Percentiles rank a stretch among this genome's conserved stretches.
Conservation (phyloP, 1,140 invertebrate genomes). For the Drosophila sechellia region DNA sequence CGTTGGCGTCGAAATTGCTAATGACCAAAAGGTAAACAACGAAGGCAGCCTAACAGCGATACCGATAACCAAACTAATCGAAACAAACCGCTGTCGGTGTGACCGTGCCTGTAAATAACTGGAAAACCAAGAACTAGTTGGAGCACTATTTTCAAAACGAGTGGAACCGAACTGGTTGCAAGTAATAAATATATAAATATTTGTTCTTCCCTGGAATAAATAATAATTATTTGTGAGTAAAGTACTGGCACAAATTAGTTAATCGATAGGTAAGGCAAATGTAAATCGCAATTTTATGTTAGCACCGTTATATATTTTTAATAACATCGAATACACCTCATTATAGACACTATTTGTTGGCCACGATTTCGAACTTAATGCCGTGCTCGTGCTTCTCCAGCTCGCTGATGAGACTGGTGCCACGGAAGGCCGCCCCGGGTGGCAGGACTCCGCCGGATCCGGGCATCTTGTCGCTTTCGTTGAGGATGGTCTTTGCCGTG, state of each 20-base stretch:
- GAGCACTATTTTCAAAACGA: not conserved
- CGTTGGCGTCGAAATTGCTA: constrained; percentile 44
- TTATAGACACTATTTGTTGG: constrained; percentile 44
- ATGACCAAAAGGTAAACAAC: constrained; percentile 50
- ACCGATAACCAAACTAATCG: not conserved
- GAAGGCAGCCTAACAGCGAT: not conserved
- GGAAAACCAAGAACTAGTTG: not conserved
- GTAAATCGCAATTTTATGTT: not conserved
- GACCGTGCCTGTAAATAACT: not conserved
- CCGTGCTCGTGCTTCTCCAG: constrained; percentile 83
- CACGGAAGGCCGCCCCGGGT: constrained; percentile 76
- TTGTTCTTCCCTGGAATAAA: no score
- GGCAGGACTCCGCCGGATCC: constrained; percentile 86
- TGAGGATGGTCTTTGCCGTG: constrained; percentile 90
- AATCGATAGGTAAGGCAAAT: no score
- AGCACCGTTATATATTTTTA: not conserved
- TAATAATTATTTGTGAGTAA: no score
- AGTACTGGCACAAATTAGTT: no score
- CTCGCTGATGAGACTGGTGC: constrained; percentile 78
- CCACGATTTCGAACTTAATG: constrained; percentile 81
- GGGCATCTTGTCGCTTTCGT: constrained; percentile 91
- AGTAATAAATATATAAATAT: not conserved
- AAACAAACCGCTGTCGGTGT: not conserved
- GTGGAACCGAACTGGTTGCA: not conserved
- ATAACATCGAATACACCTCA: not conserved